Evolutionary conservation across 53 echinoderm and acorn worm species (phyloP), one percentile per base, ranked within the genome.

Genomic region (Stichopus horrens): DNA sequence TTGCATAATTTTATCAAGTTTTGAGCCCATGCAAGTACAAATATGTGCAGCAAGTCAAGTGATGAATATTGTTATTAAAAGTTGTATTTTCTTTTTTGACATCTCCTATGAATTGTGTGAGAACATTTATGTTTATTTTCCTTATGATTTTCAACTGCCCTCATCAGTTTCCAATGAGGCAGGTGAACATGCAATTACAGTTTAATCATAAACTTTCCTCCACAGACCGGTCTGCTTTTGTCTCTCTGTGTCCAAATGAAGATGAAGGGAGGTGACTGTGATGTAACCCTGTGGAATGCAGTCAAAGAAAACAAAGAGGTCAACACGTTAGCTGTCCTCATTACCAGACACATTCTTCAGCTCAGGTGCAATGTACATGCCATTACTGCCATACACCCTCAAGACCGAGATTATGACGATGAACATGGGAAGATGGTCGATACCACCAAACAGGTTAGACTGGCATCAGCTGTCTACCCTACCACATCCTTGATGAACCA

Each of bases 341-440:
- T 90, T 5, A 52, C 74, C 5, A 91, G 90, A 51, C 99, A 99
- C 73, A 86, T 90, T 78, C 85, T 90, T 52, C 99, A 99, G 81
- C 88, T 99, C 76, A 90, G 90, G 76, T 94, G 94, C 66, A 99
- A 99, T 88, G 86, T 92, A 7, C 99, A 99, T 77, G 99, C 99
- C 7, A 92, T 99, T 55, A 99, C 99, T 23, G 66, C 93, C n/a
- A 76, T 99, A n/a, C 79, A 66, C 14, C 54, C 88, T 7, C 23
- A 87, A 52, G 79, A 68, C 52, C 52, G 13, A 18, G 75, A 23
- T 8, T 18, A 86, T 55, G 87, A 76, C 55, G 53, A 86, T 65
- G 82, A 52, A 52, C 60, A 55, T 54, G 86, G 86, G 18, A 63
- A 51, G 18, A 75, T 20, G 73, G 93, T 93, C 13, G 91, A 91